Evolutionary conservation across 2,113 vertebrate species (phyloP), one percentile per base, ranked within the genome.

Genomic region (Archilochus colubris): DNA sequence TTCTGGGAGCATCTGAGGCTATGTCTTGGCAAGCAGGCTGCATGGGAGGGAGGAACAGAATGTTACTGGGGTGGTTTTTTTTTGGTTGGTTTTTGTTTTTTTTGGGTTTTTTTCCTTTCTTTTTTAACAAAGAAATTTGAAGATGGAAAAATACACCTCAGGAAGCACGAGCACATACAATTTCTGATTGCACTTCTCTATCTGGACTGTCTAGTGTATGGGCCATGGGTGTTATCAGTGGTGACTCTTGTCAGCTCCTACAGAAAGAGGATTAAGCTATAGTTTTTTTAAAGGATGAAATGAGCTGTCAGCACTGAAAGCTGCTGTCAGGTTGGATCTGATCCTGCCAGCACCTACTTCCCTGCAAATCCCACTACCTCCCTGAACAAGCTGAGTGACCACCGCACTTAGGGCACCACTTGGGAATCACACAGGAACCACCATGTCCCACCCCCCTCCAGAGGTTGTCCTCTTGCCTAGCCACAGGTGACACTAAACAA

Each of bases 391-490:
- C 55, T 72, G 51, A 55, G 55, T 2, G 7, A n/a, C 15, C 23
- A 51, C n/a, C 1, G 14, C 22, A 22, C 48, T 28, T 5, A 8
- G 28, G 6, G 3, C 14, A 31, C 38, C 38, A 4, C 33, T 79
- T 0, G 0, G 16, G 36, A 82, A 33, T 57, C 53, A 14, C 31
- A 6, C 3, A 4, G n/a, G 38, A 80, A 43, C 43, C 20, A 3
- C 9, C 7, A 1, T 33, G 43, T 33, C 17, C 27, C n/a, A n/a
- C 53, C 38, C 78, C 3, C 48, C 25, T 69, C 23, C 55, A 51
- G 88, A 61, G 27, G 31, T 44, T 46, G 3, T n/a, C 44, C 21
- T 36, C 10, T 8, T 66, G 43, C 72, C 67, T 43, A n/a, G 69
- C 14, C 70, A 46, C 22, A 11, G 24, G 36, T 14, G 28, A 50